Base-by-base conservation (phyloP, 2,113 vertebrate species). In the Malurus elegans region DNA sequence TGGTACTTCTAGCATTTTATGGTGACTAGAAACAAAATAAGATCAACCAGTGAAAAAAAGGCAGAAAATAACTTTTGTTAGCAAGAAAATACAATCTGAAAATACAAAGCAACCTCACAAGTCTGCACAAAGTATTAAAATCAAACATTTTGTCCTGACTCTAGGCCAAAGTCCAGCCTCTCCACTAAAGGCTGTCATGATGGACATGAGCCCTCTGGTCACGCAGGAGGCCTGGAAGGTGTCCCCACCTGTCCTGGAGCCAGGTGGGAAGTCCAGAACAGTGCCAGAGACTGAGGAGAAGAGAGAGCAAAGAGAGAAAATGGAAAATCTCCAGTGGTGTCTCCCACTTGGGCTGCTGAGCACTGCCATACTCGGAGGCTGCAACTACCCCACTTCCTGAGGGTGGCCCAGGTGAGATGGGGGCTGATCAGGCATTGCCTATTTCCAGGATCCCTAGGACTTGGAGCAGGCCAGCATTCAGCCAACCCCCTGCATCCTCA, bases 321-420 rank as follows among this genome's bases (percentile, higher is more conserved):
- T 2, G 3, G 17, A 20, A 28, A 53, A 31, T 40, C 31, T 36
- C 47, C 56, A 58, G 40, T 74, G 20, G 19, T 2, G 0, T 56
- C 23, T 79, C 53, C 40, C 15, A 23, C 6, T 9, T 28, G 58
- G 45, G 54, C 45, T 80, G 48, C 67, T 53, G 58, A 56, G 20
- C 38, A 53, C 15, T 17, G 17, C 29, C 4, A 1, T 9, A 16
- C 13, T 18, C 1, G 0, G 26, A 32, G 40, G 18, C 31, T 85
- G 66, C 25, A 48, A 12, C 17, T 8, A 44, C 15, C 70, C 12
- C 31, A 60, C 2, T 3, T 23, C 19, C 29, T 16, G 21, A 69
- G 18, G 16, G 10, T 61, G 42, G 31, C 23, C 36, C 69, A 36
- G 26, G 15, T 24, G 44, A 76, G n/a, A 40, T 57, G 31, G 28